Base-by-base conservation (phyloP, 2,797 vertebrate species). In the Poecilia wingei region DNA sequence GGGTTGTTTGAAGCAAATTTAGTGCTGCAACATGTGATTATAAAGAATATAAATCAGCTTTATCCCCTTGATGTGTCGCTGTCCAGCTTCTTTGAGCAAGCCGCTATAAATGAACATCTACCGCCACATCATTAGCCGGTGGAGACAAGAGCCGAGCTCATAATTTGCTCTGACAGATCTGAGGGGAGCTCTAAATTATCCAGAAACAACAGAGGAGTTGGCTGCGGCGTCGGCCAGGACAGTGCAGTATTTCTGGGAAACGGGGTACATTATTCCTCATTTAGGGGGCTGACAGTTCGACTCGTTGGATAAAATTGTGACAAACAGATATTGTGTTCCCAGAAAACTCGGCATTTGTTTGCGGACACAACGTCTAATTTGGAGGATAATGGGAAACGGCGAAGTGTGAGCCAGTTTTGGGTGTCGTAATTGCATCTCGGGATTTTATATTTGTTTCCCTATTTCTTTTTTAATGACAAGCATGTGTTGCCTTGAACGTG, bases 151-250 rank as follows among this genome's bases (percentile, higher is more conserved):
- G 78, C 25, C 39, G 25, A 80, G 73, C 78, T 75, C 46, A 1
- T 88, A 76, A 86, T 90, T 89, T 88, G 86, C 84, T 71, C 79
- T 75, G 82, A 88, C 84, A 86, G 66, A 82, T 78, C 76, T 45
- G 51, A 84, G 76, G 28, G 20, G 45, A 76, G 81, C 79, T 81
- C 47, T 46, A 6, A 77, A 83, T 85, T 49, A 83, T 86, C 87
- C 81, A 25, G 72, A 79, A 80, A 86, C 76, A 82, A 82, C 55
- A 49, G 76, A 79, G 69, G 75, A 79, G 79, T 75, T 69, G 74
- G 72, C 68, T 28, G 75, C 61, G 12, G 69, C 82, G 76, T 49
- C 43, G 61, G 81, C 76, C 47, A 76, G 81, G 81, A 81, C 61
- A 20, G 47, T 79, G 85, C 82, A 66, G 83, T 45, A 66, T 82